phyloP scores from a whole-genome alignment of 2,113 vertebrate genomes.

The Podilymbus podiceps region DNA sequence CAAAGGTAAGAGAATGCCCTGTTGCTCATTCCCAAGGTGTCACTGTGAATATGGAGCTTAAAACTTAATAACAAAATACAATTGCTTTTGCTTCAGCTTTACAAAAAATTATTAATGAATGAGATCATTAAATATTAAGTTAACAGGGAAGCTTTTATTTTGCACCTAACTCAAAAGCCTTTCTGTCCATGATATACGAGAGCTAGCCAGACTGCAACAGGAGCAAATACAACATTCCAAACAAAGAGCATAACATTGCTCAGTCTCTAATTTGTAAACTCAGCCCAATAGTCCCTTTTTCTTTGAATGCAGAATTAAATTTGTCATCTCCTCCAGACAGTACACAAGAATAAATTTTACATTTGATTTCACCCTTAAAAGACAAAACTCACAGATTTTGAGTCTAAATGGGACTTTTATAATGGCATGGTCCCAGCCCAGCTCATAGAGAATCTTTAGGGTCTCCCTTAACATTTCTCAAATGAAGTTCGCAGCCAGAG shows the following conservation, averaged over 20 bases:
- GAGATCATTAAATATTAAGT: not conserved
- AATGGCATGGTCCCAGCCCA: not conserved
- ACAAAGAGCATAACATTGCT: not conserved
- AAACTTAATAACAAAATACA: conserved; percentile 21
- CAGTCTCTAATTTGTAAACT: not conserved
- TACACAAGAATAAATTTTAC: not conserved
- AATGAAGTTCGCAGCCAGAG: not conserved
- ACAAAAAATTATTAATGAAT: not conserved
- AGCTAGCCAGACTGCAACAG: not conserved
- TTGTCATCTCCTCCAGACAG: not conserved
- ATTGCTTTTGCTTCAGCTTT: not conserved
- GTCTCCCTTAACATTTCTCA: not conserved
- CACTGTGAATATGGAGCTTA: not conserved
- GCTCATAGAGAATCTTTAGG: not conserved
- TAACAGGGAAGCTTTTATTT: not conserved
- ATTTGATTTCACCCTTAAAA: not conserved
- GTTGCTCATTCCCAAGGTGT: not conserved
- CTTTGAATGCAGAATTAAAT: not conserved
- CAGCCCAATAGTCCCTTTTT: not conserved
- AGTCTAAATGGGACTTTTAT: not conserved
- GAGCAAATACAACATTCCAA: not conserved
- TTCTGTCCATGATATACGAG: not conserved
- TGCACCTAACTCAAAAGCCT: not conserved
- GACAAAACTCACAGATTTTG: not conserved
- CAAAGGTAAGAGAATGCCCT: not conserved